Evolutionary conservation across 2,888 invertebrate species (phyloP).

Genomic region (Andrena minutula): DNA sequence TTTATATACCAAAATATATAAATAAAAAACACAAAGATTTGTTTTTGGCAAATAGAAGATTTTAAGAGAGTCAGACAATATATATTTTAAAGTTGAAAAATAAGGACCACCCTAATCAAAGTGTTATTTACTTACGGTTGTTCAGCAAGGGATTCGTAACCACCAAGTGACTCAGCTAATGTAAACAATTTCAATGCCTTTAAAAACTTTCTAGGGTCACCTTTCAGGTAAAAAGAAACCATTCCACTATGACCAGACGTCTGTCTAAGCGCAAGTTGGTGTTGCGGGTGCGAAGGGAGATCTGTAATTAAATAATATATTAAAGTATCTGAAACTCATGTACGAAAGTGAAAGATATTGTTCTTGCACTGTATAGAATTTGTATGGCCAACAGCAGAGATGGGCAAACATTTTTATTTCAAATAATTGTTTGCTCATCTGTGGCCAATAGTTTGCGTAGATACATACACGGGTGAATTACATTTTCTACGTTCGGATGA

Average conservation of each 20-base stretch:
- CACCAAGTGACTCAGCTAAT: conserved; percentile 97
- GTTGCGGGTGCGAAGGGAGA: conserved; percentile 94
- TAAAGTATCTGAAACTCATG: not conserved
- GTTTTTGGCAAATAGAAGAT: no score
- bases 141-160: conserved; percentile 97
- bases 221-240: conserved; percentile 94
- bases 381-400: conserved; percentile 8
- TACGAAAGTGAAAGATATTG: not conserved
- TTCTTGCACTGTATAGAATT: conserved; percentile 1
- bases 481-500: conserved; percentile 92
- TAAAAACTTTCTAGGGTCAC: conserved; percentile 92
- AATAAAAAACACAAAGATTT: no score
- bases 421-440: no score
- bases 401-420: no score
- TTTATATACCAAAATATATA: no score
- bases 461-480: conserved; percentile 91
- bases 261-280: conserved; percentile 92
- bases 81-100: no score
- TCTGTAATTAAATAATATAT: conserved; percentile 85
- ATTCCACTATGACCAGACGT: conserved; percentile 96
- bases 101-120: no score
- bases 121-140: conserved; percentile 88
- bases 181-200: conserved; percentile 92
- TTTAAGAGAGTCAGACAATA: no score
- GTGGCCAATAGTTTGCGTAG: conserved; percentile 1